Conservation (phyloP, 2,113 vertebrate species). For the Myrmecophaga tridactyla region DNA sequence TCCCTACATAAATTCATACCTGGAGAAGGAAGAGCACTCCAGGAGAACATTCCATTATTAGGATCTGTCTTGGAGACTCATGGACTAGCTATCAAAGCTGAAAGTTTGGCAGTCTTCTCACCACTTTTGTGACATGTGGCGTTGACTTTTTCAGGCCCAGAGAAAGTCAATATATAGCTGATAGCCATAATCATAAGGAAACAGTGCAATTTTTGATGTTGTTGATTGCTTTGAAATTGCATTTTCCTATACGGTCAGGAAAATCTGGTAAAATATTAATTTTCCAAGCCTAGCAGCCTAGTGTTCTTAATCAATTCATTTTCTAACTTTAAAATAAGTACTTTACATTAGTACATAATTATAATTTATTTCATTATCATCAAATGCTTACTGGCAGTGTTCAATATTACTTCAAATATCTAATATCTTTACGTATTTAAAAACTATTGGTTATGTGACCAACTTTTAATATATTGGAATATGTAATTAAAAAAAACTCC, state of each 20-base stretch:
- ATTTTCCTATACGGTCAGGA: constrained; percentile 60
- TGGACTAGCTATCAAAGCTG: constrained; percentile 48
- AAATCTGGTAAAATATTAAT: constrained; percentile 59
- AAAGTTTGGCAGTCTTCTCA: background rate
- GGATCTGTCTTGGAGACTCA: constrained; percentile 37
- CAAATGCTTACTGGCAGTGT: background rate
- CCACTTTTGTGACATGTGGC: constrained; percentile 22
- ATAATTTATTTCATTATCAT: background rate
- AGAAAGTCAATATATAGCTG: constrained; percentile 55
- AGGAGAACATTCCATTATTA: constrained; percentile 38
- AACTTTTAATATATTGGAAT: background rate
- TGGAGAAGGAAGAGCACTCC: constrained; percentile 33
- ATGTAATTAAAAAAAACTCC: background rate
- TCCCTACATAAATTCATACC: constrained; percentile 42
- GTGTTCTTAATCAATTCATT: background rate
- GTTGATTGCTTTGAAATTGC: constrained; percentile 73
- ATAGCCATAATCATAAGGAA: constrained; percentile 53
- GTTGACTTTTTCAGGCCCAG: constrained; percentile 58
- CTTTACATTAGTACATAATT: constrained; percentile 8
- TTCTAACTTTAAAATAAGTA: constrained; percentile 56
- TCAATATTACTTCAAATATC: constrained; percentile 32
- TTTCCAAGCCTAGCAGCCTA: constrained; percentile 32
- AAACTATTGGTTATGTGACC: background rate
- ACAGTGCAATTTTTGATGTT: constrained; percentile 56
- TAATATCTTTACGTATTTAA: constrained; percentile 42